phyloP scores from a whole-genome alignment of 1,140 invertebrate genomes.

The Penaeus vannamei region DNA sequence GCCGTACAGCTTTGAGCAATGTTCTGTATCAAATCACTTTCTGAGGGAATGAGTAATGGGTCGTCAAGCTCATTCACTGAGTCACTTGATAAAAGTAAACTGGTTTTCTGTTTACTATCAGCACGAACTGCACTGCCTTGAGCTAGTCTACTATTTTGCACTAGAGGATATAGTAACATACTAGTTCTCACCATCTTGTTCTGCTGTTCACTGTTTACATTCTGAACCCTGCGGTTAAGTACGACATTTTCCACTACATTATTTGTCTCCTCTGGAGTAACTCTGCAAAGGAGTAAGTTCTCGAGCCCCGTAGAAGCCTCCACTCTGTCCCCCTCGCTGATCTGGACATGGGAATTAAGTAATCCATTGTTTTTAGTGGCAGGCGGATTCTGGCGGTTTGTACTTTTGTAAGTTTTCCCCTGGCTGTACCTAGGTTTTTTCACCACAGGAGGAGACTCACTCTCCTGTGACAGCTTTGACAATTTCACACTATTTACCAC shows the following conservation, averaged over 20 bases:
- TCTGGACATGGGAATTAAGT: neutral
- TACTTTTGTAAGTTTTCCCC: conserved; percentile 32
- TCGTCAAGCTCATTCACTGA: neutral
- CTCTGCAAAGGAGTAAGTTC: neutral
- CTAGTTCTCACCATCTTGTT: conserved; percentile 30
- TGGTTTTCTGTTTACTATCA: conserved; percentile 8
- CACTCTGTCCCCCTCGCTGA: neutral
- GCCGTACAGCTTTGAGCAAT: conserved; percentile 9
- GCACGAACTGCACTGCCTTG: conserved; percentile 21
- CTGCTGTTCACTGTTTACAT: neutral
- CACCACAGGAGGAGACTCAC: neutral
- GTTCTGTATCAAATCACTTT: conserved; percentile 13
- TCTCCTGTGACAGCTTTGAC: conserved; percentile 21
- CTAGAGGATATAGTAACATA: conserved; percentile 19
- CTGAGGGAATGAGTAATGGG: neutral
- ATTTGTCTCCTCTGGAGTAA: neutral
- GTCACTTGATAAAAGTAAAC: conserved; percentile 26
- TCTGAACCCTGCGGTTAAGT: conserved; percentile 22
- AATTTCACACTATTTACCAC: conserved; percentile 37
- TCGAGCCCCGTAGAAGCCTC: neutral
- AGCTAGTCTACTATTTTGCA: conserved; percentile 41
- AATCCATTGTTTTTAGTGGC: too few relatives aligned
- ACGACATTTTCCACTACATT: conserved; percentile 47
- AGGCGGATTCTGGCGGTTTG: too few relatives aligned
- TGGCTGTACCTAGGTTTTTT: conserved; percentile 38